Percentiles rank a stretch among this genome's conserved stretches.
phyloP scores from a whole-genome alignment of 2,888 invertebrate species.

The Poecilus cupreus region DNA sequence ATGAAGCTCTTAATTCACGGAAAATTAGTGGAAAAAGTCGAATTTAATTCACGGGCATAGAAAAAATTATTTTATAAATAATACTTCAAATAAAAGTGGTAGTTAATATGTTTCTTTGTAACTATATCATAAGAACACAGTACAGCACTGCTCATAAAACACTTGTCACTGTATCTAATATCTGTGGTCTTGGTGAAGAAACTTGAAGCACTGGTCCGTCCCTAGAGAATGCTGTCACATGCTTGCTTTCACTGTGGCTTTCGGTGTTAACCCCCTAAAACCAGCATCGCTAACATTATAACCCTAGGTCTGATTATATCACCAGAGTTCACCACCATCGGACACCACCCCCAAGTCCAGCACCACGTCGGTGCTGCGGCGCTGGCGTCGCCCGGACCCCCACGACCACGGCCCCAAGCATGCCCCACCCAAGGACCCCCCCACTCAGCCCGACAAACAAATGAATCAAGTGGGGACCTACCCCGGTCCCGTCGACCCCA shows the following conservation, averaged over 20 bases:
- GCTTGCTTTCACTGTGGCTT: neutral
- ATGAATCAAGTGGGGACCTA: conserved; percentile 30
- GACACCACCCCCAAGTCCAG: conserved; percentile 20
- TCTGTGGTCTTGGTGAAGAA: too few species aligned
- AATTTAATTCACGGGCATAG: too few species aligned
- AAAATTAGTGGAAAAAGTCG: too few species aligned
- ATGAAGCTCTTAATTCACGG: too few species aligned
- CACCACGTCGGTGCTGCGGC: conserved; percentile 47
- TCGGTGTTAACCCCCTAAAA: neutral
- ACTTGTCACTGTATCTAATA: too few species aligned
- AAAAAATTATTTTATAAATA: too few species aligned
- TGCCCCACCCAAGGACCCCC: neutral
- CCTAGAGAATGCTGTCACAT: too few species aligned
- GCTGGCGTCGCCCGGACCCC: conserved; percentile 48
- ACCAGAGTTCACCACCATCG: conserved; percentile 32
- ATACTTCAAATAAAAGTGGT: too few species aligned
- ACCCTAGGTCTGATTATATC: neutral
- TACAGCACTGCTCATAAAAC: too few species aligned
- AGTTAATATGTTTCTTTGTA: too few species aligned
- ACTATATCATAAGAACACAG: too few species aligned
- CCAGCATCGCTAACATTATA: neutral
- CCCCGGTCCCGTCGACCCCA: neutral
- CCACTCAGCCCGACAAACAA: conserved; percentile 20
- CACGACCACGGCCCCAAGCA: conserved; percentile 41
- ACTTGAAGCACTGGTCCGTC: too few species aligned